Evolutionary conservation across 2,113 vertebrate genomes (phyloP).

Genomic region (Zapus hudsonius): DNA sequence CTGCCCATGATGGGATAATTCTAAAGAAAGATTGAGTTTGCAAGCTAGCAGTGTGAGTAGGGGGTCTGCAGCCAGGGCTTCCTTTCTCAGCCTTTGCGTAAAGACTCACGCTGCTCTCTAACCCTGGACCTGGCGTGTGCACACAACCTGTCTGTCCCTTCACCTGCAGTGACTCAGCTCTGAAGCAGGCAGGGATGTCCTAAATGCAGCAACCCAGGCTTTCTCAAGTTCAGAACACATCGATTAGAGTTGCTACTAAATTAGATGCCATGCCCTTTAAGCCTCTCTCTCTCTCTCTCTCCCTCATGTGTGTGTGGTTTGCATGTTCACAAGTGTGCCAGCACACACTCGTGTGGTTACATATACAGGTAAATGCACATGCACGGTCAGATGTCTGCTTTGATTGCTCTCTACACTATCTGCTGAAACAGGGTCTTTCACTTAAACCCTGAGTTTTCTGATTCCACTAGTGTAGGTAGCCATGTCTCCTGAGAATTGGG

Average conservation of each 20-base stretch:
- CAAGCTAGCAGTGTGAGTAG: not conserved
- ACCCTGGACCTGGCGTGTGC: too few relatives aligned
- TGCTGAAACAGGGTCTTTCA: too few relatives aligned
- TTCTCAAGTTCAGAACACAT: constrained; percentile 65
- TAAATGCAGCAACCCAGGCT: constrained; percentile 27
- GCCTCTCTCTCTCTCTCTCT: constrained; percentile 44
- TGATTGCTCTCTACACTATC: too few relatives aligned
- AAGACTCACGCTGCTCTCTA: not conserved
- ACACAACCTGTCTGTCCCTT: constrained; percentile 24
- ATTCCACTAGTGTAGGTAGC: too few relatives aligned
- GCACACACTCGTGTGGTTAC: too few relatives aligned
- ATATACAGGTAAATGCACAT: too few relatives aligned
- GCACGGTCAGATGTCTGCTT: too few relatives aligned
- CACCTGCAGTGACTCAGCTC: constrained; percentile 63
- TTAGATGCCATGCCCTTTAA: constrained; percentile 72
- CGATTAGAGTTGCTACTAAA: constrained; percentile 73
- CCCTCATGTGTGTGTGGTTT: too few relatives aligned
- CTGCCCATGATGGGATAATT: not conserved
- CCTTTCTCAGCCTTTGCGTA: not conserved
- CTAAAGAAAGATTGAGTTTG: not conserved
- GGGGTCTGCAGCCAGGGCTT: not conserved
- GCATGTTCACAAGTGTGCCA: too few relatives aligned
- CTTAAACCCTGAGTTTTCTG: too few relatives aligned
- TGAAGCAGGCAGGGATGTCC: constrained; percentile 64
- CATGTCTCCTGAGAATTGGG: not conserved